These are phyloP conservation scores for Acleris emargana DNA, from an alignment of 2,888 invertebrate genomes.

Conservation along the genomic window DNA sequence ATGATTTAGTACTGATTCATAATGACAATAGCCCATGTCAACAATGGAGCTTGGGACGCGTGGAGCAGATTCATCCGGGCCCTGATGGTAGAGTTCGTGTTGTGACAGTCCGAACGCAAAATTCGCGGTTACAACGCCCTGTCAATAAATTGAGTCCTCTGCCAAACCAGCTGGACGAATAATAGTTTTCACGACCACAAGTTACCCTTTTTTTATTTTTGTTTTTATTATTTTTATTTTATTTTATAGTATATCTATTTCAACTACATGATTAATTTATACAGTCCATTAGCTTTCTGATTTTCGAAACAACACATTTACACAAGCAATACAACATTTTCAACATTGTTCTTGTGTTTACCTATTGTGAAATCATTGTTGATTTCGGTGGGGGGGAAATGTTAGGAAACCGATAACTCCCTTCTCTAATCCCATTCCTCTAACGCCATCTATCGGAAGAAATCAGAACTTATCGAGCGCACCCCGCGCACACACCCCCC, in stretches of 20 bases:
- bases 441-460: too few species aligned
- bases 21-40: background rate
- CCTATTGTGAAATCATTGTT: conserved; percentile 5
- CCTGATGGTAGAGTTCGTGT: conserved; percentile 15
- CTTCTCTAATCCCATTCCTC: too few species aligned
- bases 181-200: too few species aligned
- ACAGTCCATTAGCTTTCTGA: too few species aligned
- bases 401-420: background rate
- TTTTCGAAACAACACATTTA: too few species aligned
- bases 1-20: background rate
- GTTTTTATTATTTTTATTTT: too few species aligned
- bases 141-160: conserved; percentile 3
- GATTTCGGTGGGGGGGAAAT: conserved; percentile 4
- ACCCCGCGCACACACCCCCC: too few species aligned
- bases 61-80: conserved; percentile 16
- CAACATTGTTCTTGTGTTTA: conserved; percentile 1
- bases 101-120: conserved; percentile 9
- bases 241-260: too few species aligned
- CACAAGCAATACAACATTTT: background rate
- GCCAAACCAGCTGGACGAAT: background rate
- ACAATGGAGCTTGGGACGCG: conserved; percentile 13
- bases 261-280: too few species aligned
- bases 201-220: too few species aligned
- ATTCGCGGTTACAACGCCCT: background rate
- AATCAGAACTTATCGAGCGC: too few species aligned